Evolutionary conservation across 2,797 vertebrate species (phyloP), one percentile per base, ranked within the genome.

Genomic region (Malacoraja senta): DNA sequence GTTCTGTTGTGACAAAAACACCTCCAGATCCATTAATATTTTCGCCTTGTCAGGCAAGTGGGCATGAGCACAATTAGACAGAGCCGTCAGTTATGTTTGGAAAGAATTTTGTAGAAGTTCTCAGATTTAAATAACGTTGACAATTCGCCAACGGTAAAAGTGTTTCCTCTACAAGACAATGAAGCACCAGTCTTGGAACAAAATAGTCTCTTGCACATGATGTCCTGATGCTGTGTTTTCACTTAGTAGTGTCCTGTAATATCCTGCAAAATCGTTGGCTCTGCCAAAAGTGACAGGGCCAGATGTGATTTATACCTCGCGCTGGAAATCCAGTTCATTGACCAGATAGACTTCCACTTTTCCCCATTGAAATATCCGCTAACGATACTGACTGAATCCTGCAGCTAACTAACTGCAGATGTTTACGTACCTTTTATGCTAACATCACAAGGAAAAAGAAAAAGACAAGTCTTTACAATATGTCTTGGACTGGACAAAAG

Each of bases 101-200:
- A 83, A 65, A 35, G 61, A 7, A 1, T 68, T 88, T 63, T 9
- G n/a, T n/a, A 21, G 63, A 68, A 68, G 10, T 88, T 88, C 15
- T 35, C 15, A 15, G 26, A 74, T 76, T 91, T 44, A 74, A 58
- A 76, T 29, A 29, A 13, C 12, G 15, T 53, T 76, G 26, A 92
- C 24, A 92, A 53, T 74, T 53, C 24, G 12, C 38, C 8, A 24
- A 1, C 21, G 21, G 15, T 24, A 72, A 35, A 68, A 13, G 24
- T 7, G 7, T 58, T 92, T 92, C 90, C 71, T 58, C 72, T 92
- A 53, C 71, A 76, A 92, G 88, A 68, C 88, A 91, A 72, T 38
- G 88, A 63, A 91, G 63, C 90, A 44, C 6, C 21, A 74, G 71
- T 71, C 44, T 19, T 53, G 26, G 72, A 76, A 53, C 38, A 53